A percentile compares a stretch with the other conserved stretches of the same genome.
These are phyloP conservation scores for Papilio dardanus DNA, from an alignment of 1,140 invertebrate genomes.

Conservation along the genomic window DNA sequence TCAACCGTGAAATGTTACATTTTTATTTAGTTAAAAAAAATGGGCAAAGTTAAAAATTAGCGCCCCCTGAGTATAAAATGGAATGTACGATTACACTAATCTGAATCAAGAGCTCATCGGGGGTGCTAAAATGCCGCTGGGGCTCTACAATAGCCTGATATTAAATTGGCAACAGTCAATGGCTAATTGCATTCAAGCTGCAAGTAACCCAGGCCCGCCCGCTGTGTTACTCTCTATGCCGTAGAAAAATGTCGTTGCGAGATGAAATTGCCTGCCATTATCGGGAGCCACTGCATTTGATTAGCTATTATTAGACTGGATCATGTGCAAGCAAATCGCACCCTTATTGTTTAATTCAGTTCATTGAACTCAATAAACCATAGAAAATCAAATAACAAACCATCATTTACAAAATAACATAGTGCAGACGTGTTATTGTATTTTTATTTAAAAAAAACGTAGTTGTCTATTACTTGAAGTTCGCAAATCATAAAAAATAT, in stretches of 20 bases:
- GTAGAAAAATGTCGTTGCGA: conserved; percentile 13
- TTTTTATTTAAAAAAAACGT: too few species aligned
- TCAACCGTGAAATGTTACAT: neutral
- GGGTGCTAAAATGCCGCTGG: conserved; percentile 38
- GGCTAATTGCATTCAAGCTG: conserved; percentile 70
- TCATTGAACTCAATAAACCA: too few species aligned
- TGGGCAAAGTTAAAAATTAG: neutral
- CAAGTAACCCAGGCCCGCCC: conserved; percentile 48
- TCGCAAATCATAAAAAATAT: neutral
- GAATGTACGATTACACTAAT: conserved; percentile 34
- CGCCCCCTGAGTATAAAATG: neutral
- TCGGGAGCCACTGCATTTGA: conserved; percentile 23
- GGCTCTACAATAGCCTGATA: conserved; percentile 52
- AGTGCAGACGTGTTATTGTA: neutral
- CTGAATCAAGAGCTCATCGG: conserved; percentile 9
- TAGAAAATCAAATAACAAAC: too few species aligned
- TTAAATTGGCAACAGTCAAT: conserved; percentile 69
- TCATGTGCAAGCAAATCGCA: conserved; percentile 11
- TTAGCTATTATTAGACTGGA: conserved; percentile 22
- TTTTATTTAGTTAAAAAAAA: neutral
- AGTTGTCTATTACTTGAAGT: too few species aligned
- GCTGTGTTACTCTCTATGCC: conserved; percentile 33
- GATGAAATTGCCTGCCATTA: conserved; percentile 35
- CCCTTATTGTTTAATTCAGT: neutral
- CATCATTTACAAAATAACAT: neutral